Percentiles rank a stretch among this genome's conserved stretches.
Conservation (phyloP, 2,888 invertebrate genomes). For the Tetramorium bicarinatum region DNA sequence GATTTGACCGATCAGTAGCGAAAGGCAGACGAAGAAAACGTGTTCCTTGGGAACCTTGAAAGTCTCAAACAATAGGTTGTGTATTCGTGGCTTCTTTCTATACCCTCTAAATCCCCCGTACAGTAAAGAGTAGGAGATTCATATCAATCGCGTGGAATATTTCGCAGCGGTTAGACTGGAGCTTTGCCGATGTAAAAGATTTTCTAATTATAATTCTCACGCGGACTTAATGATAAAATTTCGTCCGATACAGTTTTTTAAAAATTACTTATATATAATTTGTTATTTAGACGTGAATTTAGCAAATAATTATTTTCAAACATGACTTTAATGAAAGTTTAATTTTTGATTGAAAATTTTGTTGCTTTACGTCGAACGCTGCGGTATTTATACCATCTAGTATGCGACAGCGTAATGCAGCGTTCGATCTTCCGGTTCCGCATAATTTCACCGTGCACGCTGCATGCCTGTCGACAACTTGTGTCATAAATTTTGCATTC, state of each 20-base stretch:
- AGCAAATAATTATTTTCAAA: neutral
- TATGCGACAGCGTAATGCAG: constrained; percentile 45
- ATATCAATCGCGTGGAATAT: constrained; percentile 25
- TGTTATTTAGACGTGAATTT: neutral
- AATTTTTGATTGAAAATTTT: constrained; percentile 13
- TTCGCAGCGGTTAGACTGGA: constrained; percentile 1
- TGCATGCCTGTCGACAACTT: constrained; percentile 48
- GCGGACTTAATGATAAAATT: neutral
- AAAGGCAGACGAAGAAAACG: constrained; percentile 27
- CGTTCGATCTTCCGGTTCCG: constrained; percentile 52
- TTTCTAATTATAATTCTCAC: constrained; percentile 2
- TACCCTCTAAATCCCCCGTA: neutral
- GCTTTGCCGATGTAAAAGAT: neutral
- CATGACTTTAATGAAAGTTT: neutral
- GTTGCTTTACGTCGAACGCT: constrained; percentile 7
- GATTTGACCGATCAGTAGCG: neutral
- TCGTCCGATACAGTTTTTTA: neutral
- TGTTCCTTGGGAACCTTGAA: constrained; percentile 6
- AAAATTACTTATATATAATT: neutral
- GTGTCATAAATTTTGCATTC: constrained; percentile 45
- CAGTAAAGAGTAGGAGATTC: constrained; percentile 18
- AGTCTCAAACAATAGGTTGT: neutral
- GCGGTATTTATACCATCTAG: constrained; percentile 28
- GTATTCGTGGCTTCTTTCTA: neutral
- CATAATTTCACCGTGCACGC: constrained; percentile 42